A percentile compares a stretch with the other conserved stretches of the same genome.
phyloP scores from a whole-genome alignment of 2,113 vertebrate species.

The Scytalopus superciliaris region DNA sequence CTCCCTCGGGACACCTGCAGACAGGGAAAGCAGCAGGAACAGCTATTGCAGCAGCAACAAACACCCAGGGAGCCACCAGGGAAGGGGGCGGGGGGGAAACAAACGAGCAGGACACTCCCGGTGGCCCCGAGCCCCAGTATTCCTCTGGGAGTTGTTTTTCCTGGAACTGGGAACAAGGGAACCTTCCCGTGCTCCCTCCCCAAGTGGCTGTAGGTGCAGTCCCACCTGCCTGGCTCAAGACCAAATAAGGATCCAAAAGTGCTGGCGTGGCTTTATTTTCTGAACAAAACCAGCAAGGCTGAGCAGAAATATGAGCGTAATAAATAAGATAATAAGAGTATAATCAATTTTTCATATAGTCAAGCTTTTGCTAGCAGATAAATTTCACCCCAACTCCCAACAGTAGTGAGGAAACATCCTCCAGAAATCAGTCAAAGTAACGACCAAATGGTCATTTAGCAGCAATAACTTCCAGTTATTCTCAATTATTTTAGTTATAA shows the following conservation, averaged over 20 bases:
- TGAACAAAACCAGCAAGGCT: not conserved
- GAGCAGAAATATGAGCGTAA: not conserved
- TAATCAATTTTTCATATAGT: not conserved
- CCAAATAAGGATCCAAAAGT: not conserved
- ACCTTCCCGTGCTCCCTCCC: not conserved
- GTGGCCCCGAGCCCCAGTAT: too few relatives aligned
- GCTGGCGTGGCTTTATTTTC: not conserved
- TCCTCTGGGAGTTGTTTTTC: not conserved
- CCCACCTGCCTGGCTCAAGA: not conserved
- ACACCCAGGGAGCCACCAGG: rapidly evolving
- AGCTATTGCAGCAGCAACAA: not conserved
- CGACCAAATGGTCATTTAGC: not conserved
- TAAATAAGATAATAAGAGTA: not conserved
- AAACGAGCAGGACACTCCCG: too few relatives aligned
- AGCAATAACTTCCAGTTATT: not conserved
- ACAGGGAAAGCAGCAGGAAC: not conserved
- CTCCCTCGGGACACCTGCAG: constrained; percentile 89
- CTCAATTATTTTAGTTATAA: not conserved
- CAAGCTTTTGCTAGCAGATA: not conserved
- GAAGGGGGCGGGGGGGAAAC: not conserved
- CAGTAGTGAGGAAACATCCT: not conserved
- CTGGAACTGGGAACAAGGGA: not conserved
- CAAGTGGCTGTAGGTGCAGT: not conserved
- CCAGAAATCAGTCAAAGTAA: not conserved
- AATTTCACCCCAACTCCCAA: not conserved